Evolutionary conservation across 2,888 invertebrate genomes (phyloP), one percentile per base, ranked within the genome.

Genomic region (Isoperla grammatica): DNA sequence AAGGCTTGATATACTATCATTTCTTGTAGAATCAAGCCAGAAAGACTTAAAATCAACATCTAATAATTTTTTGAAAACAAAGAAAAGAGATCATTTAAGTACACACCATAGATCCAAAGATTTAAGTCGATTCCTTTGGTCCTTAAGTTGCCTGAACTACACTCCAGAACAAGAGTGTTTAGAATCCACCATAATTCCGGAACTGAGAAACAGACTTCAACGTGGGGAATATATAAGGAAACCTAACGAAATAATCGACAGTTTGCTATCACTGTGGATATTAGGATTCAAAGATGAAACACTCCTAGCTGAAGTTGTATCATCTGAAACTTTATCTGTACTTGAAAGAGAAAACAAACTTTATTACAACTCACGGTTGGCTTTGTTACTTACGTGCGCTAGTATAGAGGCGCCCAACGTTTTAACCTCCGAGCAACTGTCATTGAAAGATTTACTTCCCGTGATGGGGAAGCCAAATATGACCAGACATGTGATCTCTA

Each of bases 61-160:
- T n/a, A n/a, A n/a, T n/a, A n/a, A n/a, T n/a, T n/a, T 13, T n/a
- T 15, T 12, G 39, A 3, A 23, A 61, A n/a, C 23, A 42, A 29
- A 46, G 29, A 65, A 63, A 61, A 60, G 65, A 39, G 17, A 58
- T 35, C 62, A 68, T 65, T 65, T 67, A 29, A 62, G 50, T 11
- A 66, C 69, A 29, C 66, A 69, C 50, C 65, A 69, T 15, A 69
- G 77, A 58, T 64, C 67, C 3, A 78, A 78, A 68, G 78, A 79
- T 68, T 68, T 78, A n/a, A 72, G 73, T 54, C 69, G 73, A 53
- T 72, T 78, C 57, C 66, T 78, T 12, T 77, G 77, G 77, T 68
- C 72, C 43, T 63, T 73, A 23, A 72, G 74, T 65, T 71, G 66
- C 59, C 69, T 75, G 17, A 70, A 73, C 59, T 71, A 71, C 59